Evolutionary conservation across 2,113 vertebrate species (phyloP).

Genomic region (Drymodes brunneopygia): DNA sequence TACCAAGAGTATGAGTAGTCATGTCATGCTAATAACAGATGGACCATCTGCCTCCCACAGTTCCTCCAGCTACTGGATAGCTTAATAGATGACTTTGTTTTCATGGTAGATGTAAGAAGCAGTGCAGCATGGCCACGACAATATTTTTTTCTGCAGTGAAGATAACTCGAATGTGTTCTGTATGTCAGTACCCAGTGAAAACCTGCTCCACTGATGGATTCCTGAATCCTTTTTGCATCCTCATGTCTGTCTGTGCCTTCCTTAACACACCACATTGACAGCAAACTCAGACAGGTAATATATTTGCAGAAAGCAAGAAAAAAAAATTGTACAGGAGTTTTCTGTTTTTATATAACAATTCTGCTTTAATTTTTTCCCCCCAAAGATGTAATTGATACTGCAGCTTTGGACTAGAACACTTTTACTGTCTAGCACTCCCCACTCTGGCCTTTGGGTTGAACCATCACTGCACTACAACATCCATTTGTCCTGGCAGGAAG

Average conservation of each 20-base stretch:
- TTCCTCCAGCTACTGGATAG: not conserved
- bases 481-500: not conserved
- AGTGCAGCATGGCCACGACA: not conserved
- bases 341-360: not conserved
- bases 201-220: not conserved
- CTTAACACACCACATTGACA: not conserved
- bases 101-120: not conserved
- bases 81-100: not conserved
- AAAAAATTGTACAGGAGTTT: not conserved
- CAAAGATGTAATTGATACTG: not conserved
- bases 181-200: not conserved
- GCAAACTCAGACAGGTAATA: not conserved
- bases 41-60: not conserved
- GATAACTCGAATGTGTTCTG: not conserved
- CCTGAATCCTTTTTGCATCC: not conserved
- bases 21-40: not conserved
- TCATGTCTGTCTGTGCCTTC: not conserved
- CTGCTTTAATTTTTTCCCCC: rapidly evolving
- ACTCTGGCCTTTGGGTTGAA: slow-evolving; percentile 21
- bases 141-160: not conserved
- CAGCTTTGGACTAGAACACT: not conserved
- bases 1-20: not conserved
- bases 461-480: not conserved
- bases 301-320: not conserved
- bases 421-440: not conserved